A percentile compares a stretch with the other conserved stretches of the same genome.
Conservation (phyloP, 2,113 vertebrate species). For the Tachysurus fulvidraco region DNA sequence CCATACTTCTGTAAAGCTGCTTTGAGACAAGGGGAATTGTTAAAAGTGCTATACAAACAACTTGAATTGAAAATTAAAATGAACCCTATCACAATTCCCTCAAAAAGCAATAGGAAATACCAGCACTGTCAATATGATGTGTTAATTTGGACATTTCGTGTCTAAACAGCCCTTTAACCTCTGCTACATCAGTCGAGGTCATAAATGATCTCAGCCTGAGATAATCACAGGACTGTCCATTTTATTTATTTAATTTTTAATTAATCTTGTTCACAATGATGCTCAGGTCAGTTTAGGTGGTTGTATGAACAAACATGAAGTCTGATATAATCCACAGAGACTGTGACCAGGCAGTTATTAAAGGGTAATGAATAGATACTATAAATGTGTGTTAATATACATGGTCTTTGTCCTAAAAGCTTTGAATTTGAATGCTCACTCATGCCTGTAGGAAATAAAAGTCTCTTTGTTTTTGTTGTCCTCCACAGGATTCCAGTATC, state of each 20-base stretch:
- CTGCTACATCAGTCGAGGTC: background rate
- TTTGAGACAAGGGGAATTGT: too few relatives aligned
- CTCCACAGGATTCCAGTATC: too few relatives aligned
- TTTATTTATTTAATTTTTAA: background rate
- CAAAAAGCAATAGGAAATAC: background rate
- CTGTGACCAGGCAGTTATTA: background rate
- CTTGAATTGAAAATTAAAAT: background rate
- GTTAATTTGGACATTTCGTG: background rate
- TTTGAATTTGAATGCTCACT: too few relatives aligned
- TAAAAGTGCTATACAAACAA: too few relatives aligned
- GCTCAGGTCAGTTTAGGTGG: too few relatives aligned
- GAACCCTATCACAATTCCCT: background rate
- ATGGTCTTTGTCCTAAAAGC: too few relatives aligned
- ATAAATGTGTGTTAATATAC: too few relatives aligned
- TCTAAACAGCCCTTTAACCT: background rate
- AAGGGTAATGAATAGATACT: background rate
- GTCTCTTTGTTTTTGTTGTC: too few relatives aligned
- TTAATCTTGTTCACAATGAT: background rate
- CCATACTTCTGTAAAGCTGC: too few relatives aligned
- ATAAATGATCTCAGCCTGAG: background rate
- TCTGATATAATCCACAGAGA: background rate
- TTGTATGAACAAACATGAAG: too few relatives aligned
- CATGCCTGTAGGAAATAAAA: too few relatives aligned
- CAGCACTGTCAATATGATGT: background rate
- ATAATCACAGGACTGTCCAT: background rate